Base-by-base conservation (phyloP, 2,888 invertebrate species). In the Anoncus sp. region DNA sequence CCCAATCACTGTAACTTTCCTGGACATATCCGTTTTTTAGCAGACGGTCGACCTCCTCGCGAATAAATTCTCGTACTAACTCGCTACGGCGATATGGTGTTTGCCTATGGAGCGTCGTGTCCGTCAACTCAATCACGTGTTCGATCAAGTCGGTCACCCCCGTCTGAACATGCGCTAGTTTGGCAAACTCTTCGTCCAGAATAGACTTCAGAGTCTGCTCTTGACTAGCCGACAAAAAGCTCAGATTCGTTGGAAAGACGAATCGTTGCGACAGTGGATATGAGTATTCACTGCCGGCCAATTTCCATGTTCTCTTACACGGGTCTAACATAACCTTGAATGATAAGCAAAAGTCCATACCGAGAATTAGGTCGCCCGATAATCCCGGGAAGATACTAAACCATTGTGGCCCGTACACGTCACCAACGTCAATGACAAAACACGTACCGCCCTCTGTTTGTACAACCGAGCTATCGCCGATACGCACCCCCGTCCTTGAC, bases 1-100 rank as follows among this genome's bases (percentile, higher is more conserved):
- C 77, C 80, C 80, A 77, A 5, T 80, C 71, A 18, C 77, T 80
- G 18, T 77, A 60, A 27, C 77, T 80, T 70, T 70, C 69, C 6
- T 62, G 49, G 18, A 80, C 24, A 24, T 80, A 75, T 1, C 55
- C 53, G 27, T 74, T 77, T 43, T 55, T n/a, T 27, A 71, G 53
- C 38, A 62, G 40, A 24, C 67, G 35, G 45, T 75, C 57, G 27
- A 75, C 72, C 63, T 77, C 75, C 31, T 77, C 49, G 18, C 65
- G 31, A 24, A 77, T 62, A 18, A 72, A 80, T 47, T 57, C 59
- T 9, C 77, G 55, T 22, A 80, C 43, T 3, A 62, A 59, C 45
- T 77, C 77, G 35, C 77, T 80, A 31, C 66, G 59, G 4, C 70
- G 51, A 14, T 71, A 75, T 9, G 71, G 65, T 35, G 72, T 79